Evolutionary conservation across 1,140 invertebrate genomes (phyloP), one percentile per base, ranked within the genome.

Genomic region (Drosophila kikkawai): DNA sequence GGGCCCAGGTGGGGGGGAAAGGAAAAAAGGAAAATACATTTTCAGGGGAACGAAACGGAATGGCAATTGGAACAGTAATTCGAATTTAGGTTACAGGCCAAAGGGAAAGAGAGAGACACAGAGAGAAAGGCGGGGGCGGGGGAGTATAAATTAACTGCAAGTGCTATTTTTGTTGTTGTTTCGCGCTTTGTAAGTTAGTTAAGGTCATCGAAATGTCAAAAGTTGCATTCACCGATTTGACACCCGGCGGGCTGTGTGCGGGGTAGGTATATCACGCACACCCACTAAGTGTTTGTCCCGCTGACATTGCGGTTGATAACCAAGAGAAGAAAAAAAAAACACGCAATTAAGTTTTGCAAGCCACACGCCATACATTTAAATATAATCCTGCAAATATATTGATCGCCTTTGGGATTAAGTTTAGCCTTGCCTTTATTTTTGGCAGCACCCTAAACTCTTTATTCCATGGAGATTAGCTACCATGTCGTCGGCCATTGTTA

Each of bases 151-250:
- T 70, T 77, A 74, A 81, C 69, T 86, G 63, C 58, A 67, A 79
- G 74, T 68, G 55, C 36, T 60, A 47, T 47, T 74, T 60, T 82
- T 68, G 61, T 61, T 79, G 65, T 70, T 78, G 68, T 56, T 79
- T 74, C 39, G 51, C 75, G 66, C 57, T 70, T 79, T 78, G 75
- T 69, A 81, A 70, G 75, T 85, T 90, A 90, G 87, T 82, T 90
- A 92, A 92, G 91, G 91, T 92, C 91, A 92, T 92, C 86, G 87
- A 92, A 92, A 92, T 92, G 91, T 92, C 91, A 92, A 91, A 92
- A 91, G 91, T 92, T 92, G 87, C 91, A 92, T 86, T 92, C 75
- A 66, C 66, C 75, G 69, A 68, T 84, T 70, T 67, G 45, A 73
- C 79, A 45, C 34, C 48, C 65, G 50, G n/a, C 29, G 57, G 47